Base-by-base conservation (phyloP, 2,888 invertebrate species). In the Nebria salina region DNA sequence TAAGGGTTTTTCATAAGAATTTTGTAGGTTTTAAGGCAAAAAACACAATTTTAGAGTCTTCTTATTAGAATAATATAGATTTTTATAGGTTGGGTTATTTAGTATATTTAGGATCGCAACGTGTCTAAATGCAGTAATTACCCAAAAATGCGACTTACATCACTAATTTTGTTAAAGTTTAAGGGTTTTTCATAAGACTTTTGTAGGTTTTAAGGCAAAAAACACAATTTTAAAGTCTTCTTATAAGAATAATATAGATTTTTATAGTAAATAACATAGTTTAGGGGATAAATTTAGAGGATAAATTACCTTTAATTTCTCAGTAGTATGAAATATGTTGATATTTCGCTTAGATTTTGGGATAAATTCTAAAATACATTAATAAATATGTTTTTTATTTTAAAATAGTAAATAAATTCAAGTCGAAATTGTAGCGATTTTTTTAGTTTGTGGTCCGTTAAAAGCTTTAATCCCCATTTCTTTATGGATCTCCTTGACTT, bases 381-480 rank as follows among this genome's bases (percentile, higher is more conserved):
- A 25, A 70, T 25, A 70, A 25, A 70, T 25, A 70, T 70, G 70
- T 3, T 6, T 7, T 25, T 5, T 70, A 70, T 15, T 1, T 11
- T 26, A 15, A 68, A 34, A 34, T 34, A 34, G 1, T 1, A 34
- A 34, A 34, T 34, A 34, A 34, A 34, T 34, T 20, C 20, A 20
- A 20, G 20, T 20, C 20, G 20, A 20, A 76, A 34, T 76, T 72
- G 26, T 72, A 75, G 7, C 8, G 0, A 41, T 43, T 54, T 75
- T 80, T 75, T 80, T 80, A 2, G 72, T 77, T 81, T 82, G 80
- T 83, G 83, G 84, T 86, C 85, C 81, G 80, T 88, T 84, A 82
- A 95, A 89, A 80, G 90, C 91, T 75, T 89, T 90, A 84, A 98
- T 95, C 85, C 95, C 95, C 86, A 97, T 91, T 90, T 97, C 96